Percentiles rank a stretch among this genome's conserved stretches.
phyloP scores from a whole-genome alignment of 2,888 invertebrate genomes.

The Hirtodrosophila trivittata region DNA sequence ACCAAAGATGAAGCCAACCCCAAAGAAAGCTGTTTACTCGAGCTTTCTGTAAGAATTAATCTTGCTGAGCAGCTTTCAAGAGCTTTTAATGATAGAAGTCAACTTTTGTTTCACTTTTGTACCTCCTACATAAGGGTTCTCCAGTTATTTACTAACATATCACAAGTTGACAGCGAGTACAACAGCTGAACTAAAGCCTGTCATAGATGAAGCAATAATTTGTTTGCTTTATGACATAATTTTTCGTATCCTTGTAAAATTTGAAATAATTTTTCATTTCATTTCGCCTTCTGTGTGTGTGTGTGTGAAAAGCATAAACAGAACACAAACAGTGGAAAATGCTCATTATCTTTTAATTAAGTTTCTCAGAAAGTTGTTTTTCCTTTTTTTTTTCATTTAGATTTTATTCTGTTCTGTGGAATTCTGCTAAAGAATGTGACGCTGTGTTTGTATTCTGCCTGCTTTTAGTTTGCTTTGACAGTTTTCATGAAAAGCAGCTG shows the following conservation, averaged over 20 bases:
- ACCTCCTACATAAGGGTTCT: too few relatives aligned
- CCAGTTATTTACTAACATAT: too few relatives aligned
- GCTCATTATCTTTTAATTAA: conserved; percentile 61
- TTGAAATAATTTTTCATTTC: conserved; percentile 30
- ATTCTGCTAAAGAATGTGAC: neutral
- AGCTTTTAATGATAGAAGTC: too few relatives aligned
- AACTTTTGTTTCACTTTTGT: too few relatives aligned
- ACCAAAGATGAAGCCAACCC: too few relatives aligned
- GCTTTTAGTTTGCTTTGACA: neutral
- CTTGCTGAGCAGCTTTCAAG: too few relatives aligned
- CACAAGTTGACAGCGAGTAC: too few relatives aligned
- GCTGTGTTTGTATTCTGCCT: neutral
- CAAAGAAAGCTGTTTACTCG: too few relatives aligned
- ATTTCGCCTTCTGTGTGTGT: conserved; percentile 14
- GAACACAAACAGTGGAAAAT: conserved; percentile 19
- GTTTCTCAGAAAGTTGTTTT: conserved; percentile 40
- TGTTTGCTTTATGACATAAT: conserved; percentile 25
- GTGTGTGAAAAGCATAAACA: neutral
- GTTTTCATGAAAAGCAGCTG: neutral
- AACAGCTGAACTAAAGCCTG: too few relatives aligned
- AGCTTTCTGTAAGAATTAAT: too few relatives aligned
- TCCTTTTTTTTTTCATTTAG: conserved; percentile 4
- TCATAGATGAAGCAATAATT: conserved; percentile 4
- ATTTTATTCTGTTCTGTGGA: neutral
- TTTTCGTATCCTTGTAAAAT: conserved; percentile 9